These are phyloP conservation scores for Notoglanidium macrostoma DNA, from an alignment of 2,797 vertebrate genomes.

Conservation along the genomic window DNA sequence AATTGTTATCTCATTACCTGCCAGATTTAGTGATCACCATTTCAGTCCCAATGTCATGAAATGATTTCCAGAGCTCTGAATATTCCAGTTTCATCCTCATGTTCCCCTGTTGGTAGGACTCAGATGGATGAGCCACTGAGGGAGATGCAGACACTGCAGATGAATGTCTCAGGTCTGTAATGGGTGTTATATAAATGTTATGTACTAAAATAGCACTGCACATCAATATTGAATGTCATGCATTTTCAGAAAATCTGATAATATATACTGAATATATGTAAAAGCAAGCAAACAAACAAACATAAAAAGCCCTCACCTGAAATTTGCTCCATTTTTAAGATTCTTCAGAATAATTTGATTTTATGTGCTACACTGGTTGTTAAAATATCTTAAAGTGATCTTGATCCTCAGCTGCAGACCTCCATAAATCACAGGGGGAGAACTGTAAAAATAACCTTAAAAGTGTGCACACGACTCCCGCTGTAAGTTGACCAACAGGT, in stretches of 20 bases:
- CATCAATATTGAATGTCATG: not conserved
- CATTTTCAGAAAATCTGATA: not conserved
- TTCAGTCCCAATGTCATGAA: conserved; percentile 84
- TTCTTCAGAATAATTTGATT: not conserved
- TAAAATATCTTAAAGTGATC: not conserved
- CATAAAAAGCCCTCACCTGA: conserved; percentile 32
- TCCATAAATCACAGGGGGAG: not conserved
- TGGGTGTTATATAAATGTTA: not conserved
- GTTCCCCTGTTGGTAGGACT: conserved; percentile 75
- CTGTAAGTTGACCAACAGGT: conserved; percentile 1
- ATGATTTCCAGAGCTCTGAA: conserved; percentile 83
- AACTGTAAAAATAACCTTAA: not conserved
- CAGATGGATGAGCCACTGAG: conserved; percentile 64
- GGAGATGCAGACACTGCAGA: conserved; percentile 60
- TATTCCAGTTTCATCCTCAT: conserved; percentile 82
- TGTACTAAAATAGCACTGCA: not conserved
- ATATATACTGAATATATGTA: not conserved
- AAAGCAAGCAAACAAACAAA: not conserved
- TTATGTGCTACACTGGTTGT: not conserved
- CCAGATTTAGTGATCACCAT: conserved; percentile 93
- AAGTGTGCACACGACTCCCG: not conserved
- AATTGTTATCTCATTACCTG: conserved; percentile 67
- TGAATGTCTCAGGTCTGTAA: conserved; percentile 58
- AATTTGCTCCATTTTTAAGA: conserved; percentile 30
- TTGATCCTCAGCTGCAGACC: not conserved